Evolutionary conservation across 2,888 invertebrate genomes (phyloP), one percentile per base, ranked within the genome.

Genomic region (Drosophila paramelanica): DNA sequence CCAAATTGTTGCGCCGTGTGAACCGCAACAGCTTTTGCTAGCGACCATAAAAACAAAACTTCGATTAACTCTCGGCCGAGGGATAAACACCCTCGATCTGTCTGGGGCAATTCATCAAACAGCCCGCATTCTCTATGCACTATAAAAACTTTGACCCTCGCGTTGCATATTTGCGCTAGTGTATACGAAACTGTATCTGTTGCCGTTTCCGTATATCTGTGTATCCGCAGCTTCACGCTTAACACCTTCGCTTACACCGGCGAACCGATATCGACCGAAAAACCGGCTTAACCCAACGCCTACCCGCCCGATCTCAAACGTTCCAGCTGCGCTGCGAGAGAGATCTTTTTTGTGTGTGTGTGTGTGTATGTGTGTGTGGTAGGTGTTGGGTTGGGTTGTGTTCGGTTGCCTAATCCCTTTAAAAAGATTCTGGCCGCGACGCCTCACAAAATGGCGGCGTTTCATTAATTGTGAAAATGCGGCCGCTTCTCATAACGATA

Each of bases 101-200:
- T 10, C 11, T 23, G 41, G 57, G 57, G 60, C 69, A 68, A 82
- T 83, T 88, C 82, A 83, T 83, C 88, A 83, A 84, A 87, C 70
- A 69, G 77, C 88, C 83, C 83, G 83, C 88, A 83, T 83, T 83
- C 73, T 76, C 85, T 78, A 83, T 83, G 83, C 83, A 79, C 83
- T 88, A 88, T 88, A 85, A 83, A 83, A 88, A 81, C 79, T 76
- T 81, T 84, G 85, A 86, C 82, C 88, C 82, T 81, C 70, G 64
- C 67, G 51, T 14, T 42, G 51, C 62, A 67, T 50, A 71, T 20
- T 31, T 31, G 31, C 31, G 31, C 31, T 10, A 31, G 31, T 3
- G 10, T 39, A 45, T 41, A 50, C 33, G 60, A 25, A 43, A 11
- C 5, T 31, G 31, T 31, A 31, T 31, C 67, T 23, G 23, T 23